Conservation (phyloP, 2,113 vertebrate species). For the Columba livia region DNA sequence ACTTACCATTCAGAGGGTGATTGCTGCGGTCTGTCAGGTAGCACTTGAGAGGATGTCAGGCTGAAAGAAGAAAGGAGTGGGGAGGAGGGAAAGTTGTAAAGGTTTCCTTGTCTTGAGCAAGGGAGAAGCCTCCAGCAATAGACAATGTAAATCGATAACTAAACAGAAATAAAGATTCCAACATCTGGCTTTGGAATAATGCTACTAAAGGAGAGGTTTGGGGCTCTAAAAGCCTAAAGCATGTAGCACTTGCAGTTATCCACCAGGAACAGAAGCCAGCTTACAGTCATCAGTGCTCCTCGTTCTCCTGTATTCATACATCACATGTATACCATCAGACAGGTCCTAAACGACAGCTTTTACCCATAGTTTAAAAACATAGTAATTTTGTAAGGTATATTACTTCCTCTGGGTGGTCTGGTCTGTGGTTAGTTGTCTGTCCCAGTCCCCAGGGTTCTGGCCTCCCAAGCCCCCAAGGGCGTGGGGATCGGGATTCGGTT, state of each 20-base stretch:
- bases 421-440: neutral
- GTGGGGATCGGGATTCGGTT: neutral
- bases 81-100: neutral
- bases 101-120: neutral
- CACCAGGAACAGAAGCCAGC: neutral
- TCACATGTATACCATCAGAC: neutral
- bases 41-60: constrained; percentile 55
- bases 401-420: neutral
- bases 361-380: neutral
- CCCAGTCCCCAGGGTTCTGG: neutral
- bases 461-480: neutral
- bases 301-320: neutral
- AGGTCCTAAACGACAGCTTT: neutral
- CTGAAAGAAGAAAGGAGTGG: constrained; percentile 6
- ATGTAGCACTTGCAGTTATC: neutral
- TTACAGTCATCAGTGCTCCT: neutral
- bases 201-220: neutral
- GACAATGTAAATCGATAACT: neutral
- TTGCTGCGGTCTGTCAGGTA: constrained; percentile 70
- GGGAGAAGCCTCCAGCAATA: neutral
- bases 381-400: neutral
- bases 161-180: neutral
- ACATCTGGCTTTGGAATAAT: neutral
- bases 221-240: neutral
- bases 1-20: constrained; percentile 68